Percentiles rank a stretch among this genome's conserved stretches.
Evolutionary conservation across 2,797 vertebrate genomes (phyloP).

Genomic region (Trachurus trachurus): DNA sequence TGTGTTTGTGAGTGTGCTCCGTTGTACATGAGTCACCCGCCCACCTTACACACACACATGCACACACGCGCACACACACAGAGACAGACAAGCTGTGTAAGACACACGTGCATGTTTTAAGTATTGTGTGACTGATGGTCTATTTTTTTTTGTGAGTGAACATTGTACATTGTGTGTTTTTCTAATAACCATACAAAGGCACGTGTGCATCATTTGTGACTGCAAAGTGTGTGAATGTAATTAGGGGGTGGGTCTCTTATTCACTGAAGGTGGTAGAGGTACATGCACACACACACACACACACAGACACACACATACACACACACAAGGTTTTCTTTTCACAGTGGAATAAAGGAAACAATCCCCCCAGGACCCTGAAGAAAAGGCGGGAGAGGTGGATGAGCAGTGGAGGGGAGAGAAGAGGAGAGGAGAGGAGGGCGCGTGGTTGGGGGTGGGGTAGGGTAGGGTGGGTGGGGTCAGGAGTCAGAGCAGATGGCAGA

Average conservation of each 20-base stretch:
- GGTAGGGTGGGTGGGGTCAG: slow-evolving; percentile 59
- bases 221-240: slow-evolving; percentile 34
- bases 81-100: not conserved
- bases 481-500: slow-evolving; percentile 81
- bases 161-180: slow-evolving; percentile 17
- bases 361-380: slow-evolving; percentile 22
- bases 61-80: too few species aligned
- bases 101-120: slow-evolving; percentile 37
- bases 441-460: not conserved
- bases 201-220: slow-evolving; percentile 39
- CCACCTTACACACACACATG: not conserved
- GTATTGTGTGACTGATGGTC: slow-evolving; percentile 8
- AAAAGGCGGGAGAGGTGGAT: slow-evolving; percentile 65
- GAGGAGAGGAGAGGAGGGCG: not conserved
- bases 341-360: slow-evolving; percentile 48
- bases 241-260: slow-evolving; percentile 27
- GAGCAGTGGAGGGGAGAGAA: not conserved
- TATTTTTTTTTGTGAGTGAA: not conserved
- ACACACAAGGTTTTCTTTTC: slow-evolving; percentile 32
- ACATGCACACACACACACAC: not conserved
- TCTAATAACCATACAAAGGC: slow-evolving; percentile 15
- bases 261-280: slow-evolving; percentile 5
- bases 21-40: slow-evolving; percentile 41
- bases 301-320: slow-evolving; percentile 5
- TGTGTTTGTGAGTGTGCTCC: slow-evolving; percentile 32